These are phyloP conservation scores for Mantis religiosa DNA, from an alignment of 2,888 invertebrate species.

Conservation along the genomic window DNA sequence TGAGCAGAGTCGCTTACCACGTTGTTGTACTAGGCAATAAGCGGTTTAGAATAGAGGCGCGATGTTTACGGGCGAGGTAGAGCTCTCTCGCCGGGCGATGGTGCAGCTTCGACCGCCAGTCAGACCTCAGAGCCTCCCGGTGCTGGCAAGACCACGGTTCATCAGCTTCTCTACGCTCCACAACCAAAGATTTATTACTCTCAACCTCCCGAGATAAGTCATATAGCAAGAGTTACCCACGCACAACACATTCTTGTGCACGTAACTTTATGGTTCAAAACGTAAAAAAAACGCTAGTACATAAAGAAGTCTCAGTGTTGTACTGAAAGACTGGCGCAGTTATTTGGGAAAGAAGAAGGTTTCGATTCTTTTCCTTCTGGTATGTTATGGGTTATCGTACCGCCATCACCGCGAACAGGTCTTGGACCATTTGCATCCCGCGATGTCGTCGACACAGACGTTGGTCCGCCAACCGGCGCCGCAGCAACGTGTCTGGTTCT, in stretches of 20 bases:
- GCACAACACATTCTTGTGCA: not conserved
- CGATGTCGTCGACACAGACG: not conserved
- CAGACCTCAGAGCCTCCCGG: not conserved
- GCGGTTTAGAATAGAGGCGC: not conserved
- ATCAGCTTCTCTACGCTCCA: not conserved
- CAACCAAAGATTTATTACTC: not conserved
- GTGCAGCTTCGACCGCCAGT: not conserved
- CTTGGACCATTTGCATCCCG: not conserved
- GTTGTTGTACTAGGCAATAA: not conserved
- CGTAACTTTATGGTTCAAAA: not conserved
- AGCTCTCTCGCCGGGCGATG: not conserved
- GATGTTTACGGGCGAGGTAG: not conserved
- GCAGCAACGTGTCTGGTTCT: not conserved
- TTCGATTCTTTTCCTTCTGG: not conserved
- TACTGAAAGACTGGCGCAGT: not conserved
- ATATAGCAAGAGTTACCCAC: not conserved
- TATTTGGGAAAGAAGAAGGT: not conserved
- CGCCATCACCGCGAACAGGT: not conserved
- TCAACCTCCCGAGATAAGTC: not conserved
- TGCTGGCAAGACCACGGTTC: not conserved
- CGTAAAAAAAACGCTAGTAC: not conserved
- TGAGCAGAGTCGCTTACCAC: not conserved
- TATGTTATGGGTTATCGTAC: not conserved
- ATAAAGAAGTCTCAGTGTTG: not conserved
- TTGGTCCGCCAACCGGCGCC: not conserved